Conservation (phyloP, 2,113 vertebrate genomes). For the Marcusenius ussheri region DNA sequence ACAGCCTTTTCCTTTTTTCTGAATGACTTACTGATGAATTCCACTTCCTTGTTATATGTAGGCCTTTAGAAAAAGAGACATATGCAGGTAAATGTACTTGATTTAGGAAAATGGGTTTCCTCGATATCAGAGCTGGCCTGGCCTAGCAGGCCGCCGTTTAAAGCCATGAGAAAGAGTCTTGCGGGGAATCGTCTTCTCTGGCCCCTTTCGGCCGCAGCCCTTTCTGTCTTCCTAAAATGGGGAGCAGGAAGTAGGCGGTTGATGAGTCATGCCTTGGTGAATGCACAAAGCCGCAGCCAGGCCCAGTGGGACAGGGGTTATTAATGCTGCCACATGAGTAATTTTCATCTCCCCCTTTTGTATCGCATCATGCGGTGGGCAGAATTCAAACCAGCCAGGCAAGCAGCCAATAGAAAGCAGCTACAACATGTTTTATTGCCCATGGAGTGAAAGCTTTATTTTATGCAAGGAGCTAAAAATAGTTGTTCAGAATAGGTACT, state of each 20-base stretch:
- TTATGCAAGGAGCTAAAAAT: background rate
- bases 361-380: background rate
- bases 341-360: background rate
- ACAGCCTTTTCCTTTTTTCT: background rate
- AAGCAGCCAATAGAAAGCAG: background rate
- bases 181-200: background rate
- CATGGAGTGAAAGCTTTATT: background rate
- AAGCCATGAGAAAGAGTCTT: background rate
- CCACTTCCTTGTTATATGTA: background rate
- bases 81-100: background rate
- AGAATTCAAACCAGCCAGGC: background rate
- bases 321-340: background rate
- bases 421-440: background rate
- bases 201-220: background rate
- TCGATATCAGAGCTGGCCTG: background rate
- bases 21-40: background rate
- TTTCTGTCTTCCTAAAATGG: background rate
- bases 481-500: background rate
- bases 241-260: background rate
- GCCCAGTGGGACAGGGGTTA: background rate
- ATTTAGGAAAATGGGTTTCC: background rate
- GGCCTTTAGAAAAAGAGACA: background rate
- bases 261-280: constrained; percentile 6
- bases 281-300: background rate
- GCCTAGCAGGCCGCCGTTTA: background rate